Base-by-base conservation (phyloP, 2,113 vertebrate genomes). In the Oophaga pumilio region DNA sequence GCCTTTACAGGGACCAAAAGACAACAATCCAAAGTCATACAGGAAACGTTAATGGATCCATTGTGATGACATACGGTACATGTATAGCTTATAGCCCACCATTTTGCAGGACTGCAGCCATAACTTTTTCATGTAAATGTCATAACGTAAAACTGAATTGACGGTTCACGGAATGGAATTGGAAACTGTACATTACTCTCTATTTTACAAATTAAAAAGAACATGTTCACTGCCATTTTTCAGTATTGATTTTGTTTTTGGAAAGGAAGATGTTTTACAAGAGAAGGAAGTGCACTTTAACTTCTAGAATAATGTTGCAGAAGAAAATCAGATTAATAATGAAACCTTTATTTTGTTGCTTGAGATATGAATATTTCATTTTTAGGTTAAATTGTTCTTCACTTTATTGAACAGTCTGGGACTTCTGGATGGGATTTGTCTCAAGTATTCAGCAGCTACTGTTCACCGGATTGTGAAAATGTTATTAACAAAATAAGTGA, bases 361-460 rank as follows among this genome's bases (percentile, higher is more conserved):
- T 74, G 43, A 74, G 71, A 74, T 50, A 50, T 74, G 71, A 74
- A 49, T 74, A 74, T 50, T 74, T 74, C 17, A 74, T 74, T 22
- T 74, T 74, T 20, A 50, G 71, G 71, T 15, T 20, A 74, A 49
- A 74, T 50, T 74, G 71, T 74, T 43, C 20, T 20, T 10, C 50
- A 11, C 71, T 49, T 74, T 74, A 74, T 74, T 74, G 24, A 74
- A 74, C 12, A 74, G 71, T 18, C 11, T 43, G 49, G 71, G 71
- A 49, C 43, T 73, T 33, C 17, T 74, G 71, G 43, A 22, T 49
- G 43, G 18, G 71, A 74, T 74, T 20, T 74, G 18, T 74, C 11
- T 50, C 33, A 74, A 43, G 33, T 8, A 50, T 74, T 50, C 18
- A 4, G 8, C 71, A 74, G 33, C 71, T 49, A 22, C 71, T 74